These are phyloP conservation scores for Cynopterus brachyotis DNA, from an alignment of 2,113 vertebrate species.

Conservation along the genomic window DNA sequence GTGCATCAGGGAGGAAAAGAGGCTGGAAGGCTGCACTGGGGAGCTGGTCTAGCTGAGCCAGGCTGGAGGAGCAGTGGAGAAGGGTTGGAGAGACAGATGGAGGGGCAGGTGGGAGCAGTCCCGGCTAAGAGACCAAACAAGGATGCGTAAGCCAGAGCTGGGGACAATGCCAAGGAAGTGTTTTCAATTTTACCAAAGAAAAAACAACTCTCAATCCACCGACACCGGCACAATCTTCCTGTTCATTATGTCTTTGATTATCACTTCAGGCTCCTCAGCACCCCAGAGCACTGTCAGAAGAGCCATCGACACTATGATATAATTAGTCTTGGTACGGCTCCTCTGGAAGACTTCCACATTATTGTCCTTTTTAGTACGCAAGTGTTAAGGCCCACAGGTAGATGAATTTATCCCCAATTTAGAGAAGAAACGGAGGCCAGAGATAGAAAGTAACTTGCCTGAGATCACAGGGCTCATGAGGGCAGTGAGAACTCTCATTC, in stretches of 20 bases:
- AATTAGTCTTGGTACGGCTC: neutral
- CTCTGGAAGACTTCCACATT: neutral
- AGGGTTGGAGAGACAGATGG: slow-evolving; percentile 48
- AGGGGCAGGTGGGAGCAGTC: slow-evolving; percentile 24
- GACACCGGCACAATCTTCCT: neutral
- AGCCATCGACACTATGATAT: accelerated
- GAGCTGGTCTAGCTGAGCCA: neutral
- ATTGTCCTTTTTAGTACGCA: neutral
- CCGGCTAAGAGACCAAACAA: slow-evolving; percentile 10
- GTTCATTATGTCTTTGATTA: neutral
- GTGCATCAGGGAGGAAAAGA: neutral
- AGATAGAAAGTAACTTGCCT: neutral
- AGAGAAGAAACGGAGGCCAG: neutral
- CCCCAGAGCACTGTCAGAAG: neutral
- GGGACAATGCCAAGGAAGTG: slow-evolving; percentile 22
- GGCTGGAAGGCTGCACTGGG: neutral
- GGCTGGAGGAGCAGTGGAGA: neutral
- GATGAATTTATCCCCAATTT: neutral
- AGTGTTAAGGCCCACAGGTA: neutral
- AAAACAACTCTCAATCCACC: neutral
- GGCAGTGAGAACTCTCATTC: neutral
- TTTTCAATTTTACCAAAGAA: neutral
- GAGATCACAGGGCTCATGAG: neutral
- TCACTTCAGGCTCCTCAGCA: neutral
- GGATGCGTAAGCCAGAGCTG: neutral